Percentiles rank a stretch among this genome's conserved stretches.
phyloP scores from a whole-genome alignment of 1,140 invertebrate species.

The Drosophila pandora region DNA sequence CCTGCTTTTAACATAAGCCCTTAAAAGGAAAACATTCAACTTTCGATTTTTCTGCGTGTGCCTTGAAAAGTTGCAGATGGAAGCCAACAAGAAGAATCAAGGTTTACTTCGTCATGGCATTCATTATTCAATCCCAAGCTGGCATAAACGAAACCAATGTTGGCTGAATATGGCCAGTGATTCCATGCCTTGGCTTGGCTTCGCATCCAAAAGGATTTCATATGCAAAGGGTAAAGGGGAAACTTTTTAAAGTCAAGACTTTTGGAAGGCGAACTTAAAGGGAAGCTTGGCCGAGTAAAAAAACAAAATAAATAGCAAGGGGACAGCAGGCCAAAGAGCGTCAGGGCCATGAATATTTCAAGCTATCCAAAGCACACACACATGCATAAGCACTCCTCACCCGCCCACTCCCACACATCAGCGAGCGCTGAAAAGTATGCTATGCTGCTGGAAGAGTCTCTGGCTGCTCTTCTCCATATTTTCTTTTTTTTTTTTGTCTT shows the following conservation, averaged over 20 bases:
- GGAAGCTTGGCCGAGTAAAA: conserved; percentile 25
- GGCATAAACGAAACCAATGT: conserved; percentile 54
- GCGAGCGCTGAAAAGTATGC: conserved; percentile 46
- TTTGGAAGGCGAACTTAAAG: conserved; percentile 32
- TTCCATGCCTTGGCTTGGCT: conserved; percentile 9
- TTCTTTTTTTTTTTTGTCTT: not conserved
- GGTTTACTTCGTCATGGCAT: conserved; percentile 39
- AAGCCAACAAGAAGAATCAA: conserved; percentile 27
- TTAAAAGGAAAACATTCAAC: not conserved
- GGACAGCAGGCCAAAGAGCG: conserved; percentile 12
- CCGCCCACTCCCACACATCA: conserved; percentile 4
- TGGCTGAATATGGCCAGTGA: conserved; percentile 45
- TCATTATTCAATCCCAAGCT: conserved; percentile 50
- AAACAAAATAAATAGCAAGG: conserved; percentile 34
- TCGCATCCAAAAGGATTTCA: conserved; percentile 22
- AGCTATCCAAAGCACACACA: conserved; percentile 21
- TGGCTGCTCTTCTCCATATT: conserved; percentile 2
- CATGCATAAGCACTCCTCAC: conserved; percentile 1
- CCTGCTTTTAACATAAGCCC: not conserved
- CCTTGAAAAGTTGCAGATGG: conserved; percentile 25
- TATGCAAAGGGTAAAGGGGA: conserved; percentile 35
- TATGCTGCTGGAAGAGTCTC: conserved; percentile 43
- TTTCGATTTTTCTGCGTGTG: not conserved
- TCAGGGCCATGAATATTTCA: conserved; percentile 69
- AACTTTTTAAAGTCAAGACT: conserved; percentile 40